A percentile compares a stretch with the other conserved stretches of the same genome.
Evolutionary conservation across 2,797 vertebrate genomes (phyloP).

Genomic region (Anomalospiza imberbis): DNA sequence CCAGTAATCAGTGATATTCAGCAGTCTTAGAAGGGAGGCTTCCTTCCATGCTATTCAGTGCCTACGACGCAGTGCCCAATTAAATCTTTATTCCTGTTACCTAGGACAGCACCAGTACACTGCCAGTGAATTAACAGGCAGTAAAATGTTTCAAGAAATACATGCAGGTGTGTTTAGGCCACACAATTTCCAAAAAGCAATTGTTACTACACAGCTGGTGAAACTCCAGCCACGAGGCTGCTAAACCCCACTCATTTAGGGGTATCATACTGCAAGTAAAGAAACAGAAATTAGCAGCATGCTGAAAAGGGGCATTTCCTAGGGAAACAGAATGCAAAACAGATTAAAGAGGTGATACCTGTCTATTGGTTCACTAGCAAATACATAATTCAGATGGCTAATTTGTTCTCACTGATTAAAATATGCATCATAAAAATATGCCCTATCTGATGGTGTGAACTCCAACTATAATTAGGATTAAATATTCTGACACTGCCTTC

Average conservation of each 20-base stretch:
- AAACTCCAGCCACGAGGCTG: not conserved
- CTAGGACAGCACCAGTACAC: not conserved
- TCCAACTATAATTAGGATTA: not conserved
- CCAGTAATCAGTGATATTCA: not conserved
- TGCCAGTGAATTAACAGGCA: not conserved
- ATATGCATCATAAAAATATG: not conserved
- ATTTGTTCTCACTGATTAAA: not conserved
- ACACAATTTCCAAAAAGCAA: not conserved
- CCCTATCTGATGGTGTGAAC: not conserved
- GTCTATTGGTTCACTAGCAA: not conserved
- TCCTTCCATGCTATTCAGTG: not conserved
- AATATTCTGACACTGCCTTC: not conserved
- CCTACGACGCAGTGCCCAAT: not conserved
- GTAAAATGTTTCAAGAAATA: slow-evolving; percentile 5
- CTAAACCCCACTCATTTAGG: not conserved
- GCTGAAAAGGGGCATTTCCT: not conserved
- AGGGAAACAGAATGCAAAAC: not conserved
- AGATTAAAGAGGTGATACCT: not conserved
- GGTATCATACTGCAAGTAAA: not conserved
- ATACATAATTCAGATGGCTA: not conserved
- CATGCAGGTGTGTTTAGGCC: not conserved
- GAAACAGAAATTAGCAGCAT: not conserved
- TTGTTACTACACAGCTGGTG: not conserved
- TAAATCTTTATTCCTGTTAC: not conserved
- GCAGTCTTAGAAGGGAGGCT: not conserved